phyloP scores from a whole-genome alignment of 1,140 invertebrate genomes.

The Thaumetopoea pityocampa region DNA sequence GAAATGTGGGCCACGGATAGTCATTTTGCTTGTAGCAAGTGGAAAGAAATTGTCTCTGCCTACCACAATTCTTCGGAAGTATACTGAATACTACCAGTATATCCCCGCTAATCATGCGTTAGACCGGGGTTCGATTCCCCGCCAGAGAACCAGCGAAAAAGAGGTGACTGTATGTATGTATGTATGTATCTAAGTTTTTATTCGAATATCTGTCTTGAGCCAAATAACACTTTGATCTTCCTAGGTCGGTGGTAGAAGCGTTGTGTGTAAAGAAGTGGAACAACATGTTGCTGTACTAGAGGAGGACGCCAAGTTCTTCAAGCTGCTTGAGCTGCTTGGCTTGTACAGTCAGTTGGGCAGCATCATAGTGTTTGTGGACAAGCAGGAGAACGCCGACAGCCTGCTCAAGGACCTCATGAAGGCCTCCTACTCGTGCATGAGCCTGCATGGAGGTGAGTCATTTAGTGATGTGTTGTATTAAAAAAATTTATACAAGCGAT shows the following conservation, averaged over 20 bases:
- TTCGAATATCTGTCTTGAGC: too few species aligned
- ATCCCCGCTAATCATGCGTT: too few species aligned
- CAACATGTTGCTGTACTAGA: slow-evolving; percentile 96
- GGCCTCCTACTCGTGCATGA: slow-evolving; percentile 96
- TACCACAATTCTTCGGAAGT: too few species aligned
- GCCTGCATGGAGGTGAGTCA: slow-evolving; percentile 94
- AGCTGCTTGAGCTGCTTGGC: slow-evolving; percentile 96
- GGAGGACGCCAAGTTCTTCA: slow-evolving; percentile 98
- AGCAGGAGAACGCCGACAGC: slow-evolving; percentile 98
- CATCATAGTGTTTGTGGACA: slow-evolving; percentile 98
- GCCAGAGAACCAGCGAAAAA: too few species aligned
- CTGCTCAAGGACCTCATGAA: slow-evolving; percentile 97
- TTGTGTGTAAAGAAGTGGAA: slow-evolving; percentile 99
- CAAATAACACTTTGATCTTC: not conserved
- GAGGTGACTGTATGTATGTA: too few species aligned
- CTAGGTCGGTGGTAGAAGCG: slow-evolving; percentile 95
- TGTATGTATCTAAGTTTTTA: too few species aligned
- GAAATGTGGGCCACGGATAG: too few species aligned
- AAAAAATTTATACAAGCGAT: not conserved
- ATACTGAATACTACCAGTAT: too few species aligned
- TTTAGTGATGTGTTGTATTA: not conserved
- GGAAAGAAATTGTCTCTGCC: too few species aligned
- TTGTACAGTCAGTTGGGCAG: slow-evolving; percentile 95
- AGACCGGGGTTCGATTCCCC: too few species aligned
- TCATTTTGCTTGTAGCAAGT: too few species aligned